Evolutionary conservation across 92 coral and sea anemone species (phyloP), one percentile per base, ranked within the genome.

Genomic region (Muricea muricata): DNA sequence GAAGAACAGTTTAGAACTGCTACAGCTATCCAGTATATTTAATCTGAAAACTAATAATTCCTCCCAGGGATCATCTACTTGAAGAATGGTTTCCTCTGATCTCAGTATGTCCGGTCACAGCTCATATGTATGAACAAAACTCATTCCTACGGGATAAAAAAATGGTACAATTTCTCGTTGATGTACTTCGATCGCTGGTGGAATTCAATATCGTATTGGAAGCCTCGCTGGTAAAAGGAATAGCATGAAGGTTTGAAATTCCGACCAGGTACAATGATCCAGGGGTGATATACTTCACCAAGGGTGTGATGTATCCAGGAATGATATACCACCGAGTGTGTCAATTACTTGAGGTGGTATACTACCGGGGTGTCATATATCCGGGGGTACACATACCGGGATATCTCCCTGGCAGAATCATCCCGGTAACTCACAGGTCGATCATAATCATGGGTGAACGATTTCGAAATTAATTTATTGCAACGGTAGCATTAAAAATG

Each of bases 31-130:
- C 42, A 37, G 42, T 37, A 37, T 37, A 37, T n/a, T n/a, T n/a
- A n/a, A n/a, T n/a, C n/a, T n/a, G n/a, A n/a, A n/a, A n/a, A n/a
- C n/a, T n/a, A n/a, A n/a, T n/a, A n/a, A n/a, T n/a, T n/a, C n/a
- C n/a, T 39, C 47, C 75, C 80, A 92, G 95, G 70, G 99, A 96
- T 56, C 99, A 96, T 41, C 85, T 94, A 37, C 89, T 96, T 10
- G 97, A 96, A 76, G 85, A 92, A 90, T 96, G 99, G 99, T 89
- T 96, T 12, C 93, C 92, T 73, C 94, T 96, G 54, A 89, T 96
- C 84, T 96, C 99, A 54, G 76, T 89, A 13, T 96, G 99, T 47
- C 98, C 99, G 7, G 99, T 97, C 15, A 92, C 99, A 6, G 90
- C 94, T 79, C 94, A 96, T 86, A 96, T 96, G 99, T 96, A 96